Evolutionary conservation across 2,888 invertebrate genomes (phyloP).

Genomic region (Sesia apiformis): DNA sequence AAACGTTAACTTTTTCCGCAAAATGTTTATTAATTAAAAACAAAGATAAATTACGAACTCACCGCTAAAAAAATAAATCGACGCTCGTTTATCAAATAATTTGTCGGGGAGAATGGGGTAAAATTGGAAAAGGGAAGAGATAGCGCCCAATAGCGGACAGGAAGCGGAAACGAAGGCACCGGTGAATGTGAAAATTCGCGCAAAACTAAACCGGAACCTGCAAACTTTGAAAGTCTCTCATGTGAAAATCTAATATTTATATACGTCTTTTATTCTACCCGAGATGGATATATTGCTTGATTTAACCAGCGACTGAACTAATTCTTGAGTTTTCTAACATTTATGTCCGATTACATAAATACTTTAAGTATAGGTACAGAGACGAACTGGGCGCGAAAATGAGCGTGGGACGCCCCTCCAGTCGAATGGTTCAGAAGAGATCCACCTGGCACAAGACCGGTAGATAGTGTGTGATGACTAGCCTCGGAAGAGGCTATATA

Average conservation of each 20-base stretch:
- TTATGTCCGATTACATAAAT: no score
- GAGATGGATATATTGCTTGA: no score
- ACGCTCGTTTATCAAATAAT: slow-evolving; percentile 1
- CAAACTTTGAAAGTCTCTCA: no score
- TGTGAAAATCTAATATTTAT: neutral
- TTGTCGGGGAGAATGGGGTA: slow-evolving; percentile 12
- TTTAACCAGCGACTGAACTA: no score
- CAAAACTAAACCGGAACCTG: neutral
- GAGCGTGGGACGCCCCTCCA: no score
- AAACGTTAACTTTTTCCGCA: neutral
- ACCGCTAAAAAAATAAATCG: neutral
- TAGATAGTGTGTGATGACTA: no score
- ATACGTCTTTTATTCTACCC: neutral
- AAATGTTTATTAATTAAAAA: neutral
- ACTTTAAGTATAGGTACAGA: no score
- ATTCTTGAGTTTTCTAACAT: no score
- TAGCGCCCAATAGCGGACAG: slow-evolving; percentile 16
- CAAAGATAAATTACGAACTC: neutral
- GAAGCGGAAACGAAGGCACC: slow-evolving; percentile 13
- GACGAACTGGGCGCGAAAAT: no score
- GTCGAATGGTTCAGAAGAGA: no score
- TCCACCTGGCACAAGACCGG: no score
- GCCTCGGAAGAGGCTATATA: no score
- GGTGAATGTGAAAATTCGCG: slow-evolving; percentile 13
- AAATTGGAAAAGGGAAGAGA: slow-evolving; percentile 13